These are phyloP conservation scores for Antheraea assamensis DNA, from an alignment of 2,888 invertebrate species.

Conservation along the genomic window DNA sequence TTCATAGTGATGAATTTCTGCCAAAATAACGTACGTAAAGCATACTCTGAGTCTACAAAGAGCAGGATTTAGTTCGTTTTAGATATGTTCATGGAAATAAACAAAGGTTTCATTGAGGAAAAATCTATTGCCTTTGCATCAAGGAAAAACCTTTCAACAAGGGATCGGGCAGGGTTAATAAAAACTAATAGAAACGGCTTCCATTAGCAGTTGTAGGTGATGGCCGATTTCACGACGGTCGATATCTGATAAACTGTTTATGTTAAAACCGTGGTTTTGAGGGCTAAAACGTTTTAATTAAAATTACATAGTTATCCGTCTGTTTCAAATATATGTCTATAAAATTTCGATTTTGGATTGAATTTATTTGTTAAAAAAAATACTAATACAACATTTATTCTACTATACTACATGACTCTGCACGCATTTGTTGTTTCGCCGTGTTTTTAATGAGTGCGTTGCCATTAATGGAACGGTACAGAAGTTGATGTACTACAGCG, in stretches of 20 bases:
- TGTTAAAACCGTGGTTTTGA: not conserved
- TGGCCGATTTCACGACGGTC: constrained; percentile 30
- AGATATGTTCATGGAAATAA: not conserved
- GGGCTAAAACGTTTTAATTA: not conserved
- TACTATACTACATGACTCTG: too few relatives aligned
- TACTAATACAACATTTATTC: too few relatives aligned
- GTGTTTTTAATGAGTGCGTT: too few relatives aligned
- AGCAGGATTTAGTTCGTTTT: not conserved
- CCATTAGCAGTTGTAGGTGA: constrained; percentile 43
- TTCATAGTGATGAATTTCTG: too few relatives aligned
- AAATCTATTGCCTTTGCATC: constrained; percentile 23
- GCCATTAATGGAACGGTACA: too few relatives aligned
- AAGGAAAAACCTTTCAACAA: constrained; percentile 29
- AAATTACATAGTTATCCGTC: too few relatives aligned
- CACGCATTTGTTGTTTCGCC: too few relatives aligned
- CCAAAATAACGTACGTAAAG: not conserved
- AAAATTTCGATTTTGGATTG: too few relatives aligned
- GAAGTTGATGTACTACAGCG: too few relatives aligned
- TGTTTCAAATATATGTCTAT: too few relatives aligned
- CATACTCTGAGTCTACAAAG: not conserved
- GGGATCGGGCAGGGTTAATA: constrained; percentile 34
- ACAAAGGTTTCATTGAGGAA: constrained; percentile 10
- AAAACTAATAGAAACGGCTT: constrained; percentile 47
- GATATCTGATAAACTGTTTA: not conserved
- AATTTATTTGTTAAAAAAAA: too few relatives aligned